Evolutionary conservation across 2,113 vertebrate species (phyloP).

Genomic region (Jacana jacana): DNA sequence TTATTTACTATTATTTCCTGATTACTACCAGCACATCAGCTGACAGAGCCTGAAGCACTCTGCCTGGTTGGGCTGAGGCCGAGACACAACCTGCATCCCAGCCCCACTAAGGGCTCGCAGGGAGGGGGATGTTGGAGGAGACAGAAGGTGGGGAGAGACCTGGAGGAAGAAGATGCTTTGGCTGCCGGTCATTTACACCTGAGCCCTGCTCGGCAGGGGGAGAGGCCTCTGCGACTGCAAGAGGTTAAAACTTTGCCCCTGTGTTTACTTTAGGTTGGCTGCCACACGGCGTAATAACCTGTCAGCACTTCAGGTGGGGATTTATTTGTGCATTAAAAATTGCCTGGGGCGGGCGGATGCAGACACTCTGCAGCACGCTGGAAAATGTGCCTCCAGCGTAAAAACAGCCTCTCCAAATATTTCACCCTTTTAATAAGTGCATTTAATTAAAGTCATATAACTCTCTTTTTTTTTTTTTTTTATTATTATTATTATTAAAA

Average conservation of each 20-base stretch:
- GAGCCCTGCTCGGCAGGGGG: not conserved
- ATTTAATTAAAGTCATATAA: constrained; percentile 87
- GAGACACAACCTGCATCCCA: not conserved
- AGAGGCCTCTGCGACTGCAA: constrained; percentile 49
- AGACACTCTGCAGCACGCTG: constrained; percentile 76
- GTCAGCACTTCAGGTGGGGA: constrained; percentile 81
- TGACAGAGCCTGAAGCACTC: not conserved
- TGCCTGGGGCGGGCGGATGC: constrained; percentile 77
- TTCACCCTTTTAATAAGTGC: constrained; percentile 81
- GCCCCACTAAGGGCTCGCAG: not conserved
- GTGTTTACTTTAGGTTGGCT: constrained; percentile 77
- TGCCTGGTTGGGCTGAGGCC: not conserved
- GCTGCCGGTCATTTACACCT: constrained; percentile 20
- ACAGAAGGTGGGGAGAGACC: not conserved
- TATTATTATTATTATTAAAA: constrained; percentile 67
- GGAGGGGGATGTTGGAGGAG: not conserved
- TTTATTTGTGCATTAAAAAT: constrained; percentile 86
- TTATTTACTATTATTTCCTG: not conserved
- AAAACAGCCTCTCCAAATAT: constrained; percentile 74
- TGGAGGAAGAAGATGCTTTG: not conserved
- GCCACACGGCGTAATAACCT: constrained; percentile 78
- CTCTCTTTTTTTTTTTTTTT: constrained; percentile 65
- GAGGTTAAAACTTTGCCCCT: constrained; percentile 78
- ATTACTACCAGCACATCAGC: accelerated
- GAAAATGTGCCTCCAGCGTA: constrained; percentile 78